Conservation (phyloP, 2,888 invertebrate genomes). For the Rhingia rostrata region DNA sequence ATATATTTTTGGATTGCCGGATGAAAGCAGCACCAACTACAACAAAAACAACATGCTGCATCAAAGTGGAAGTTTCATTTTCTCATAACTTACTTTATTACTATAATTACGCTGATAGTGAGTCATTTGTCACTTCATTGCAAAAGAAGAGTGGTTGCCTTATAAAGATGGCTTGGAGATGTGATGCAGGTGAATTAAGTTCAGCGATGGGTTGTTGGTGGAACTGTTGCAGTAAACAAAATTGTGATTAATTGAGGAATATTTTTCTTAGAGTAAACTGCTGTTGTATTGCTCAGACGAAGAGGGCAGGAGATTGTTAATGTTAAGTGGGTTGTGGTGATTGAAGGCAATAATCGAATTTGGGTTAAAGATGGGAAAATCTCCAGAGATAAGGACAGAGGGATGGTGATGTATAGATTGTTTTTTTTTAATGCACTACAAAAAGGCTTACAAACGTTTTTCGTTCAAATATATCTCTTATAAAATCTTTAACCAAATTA, state of each 20-base stretch:
- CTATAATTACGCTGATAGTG: slow-evolving; percentile 66
- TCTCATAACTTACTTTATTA: slow-evolving; percentile 71
- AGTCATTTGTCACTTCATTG: slow-evolving; percentile 70
- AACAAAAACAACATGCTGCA: neutral
- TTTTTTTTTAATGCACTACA: too few relatives aligned
- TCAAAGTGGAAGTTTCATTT: slow-evolving; percentile 39
- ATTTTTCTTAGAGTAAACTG: neutral
- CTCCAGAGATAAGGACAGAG: too few relatives aligned
- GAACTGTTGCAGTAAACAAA: neutral
- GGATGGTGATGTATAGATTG: too few relatives aligned
- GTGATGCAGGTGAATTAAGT: slow-evolving; percentile 39
- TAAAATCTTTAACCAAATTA: neutral
- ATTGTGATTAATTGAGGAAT: slow-evolving; percentile 23
- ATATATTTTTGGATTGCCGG: slow-evolving; percentile 24
- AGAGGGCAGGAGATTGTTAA: too few relatives aligned
- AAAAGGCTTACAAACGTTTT: slow-evolving; percentile 15
- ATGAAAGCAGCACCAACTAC: neutral
- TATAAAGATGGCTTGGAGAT: neutral
- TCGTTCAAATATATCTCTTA: neutral
- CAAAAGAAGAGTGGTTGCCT: slow-evolving; percentile 24
- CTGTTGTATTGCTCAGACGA: too few relatives aligned
- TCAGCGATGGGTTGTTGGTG: slow-evolving; percentile 21
- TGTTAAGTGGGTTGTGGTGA: too few relatives aligned
- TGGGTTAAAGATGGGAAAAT: too few relatives aligned
- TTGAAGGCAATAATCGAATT: too few relatives aligned